Base-by-base conservation (phyloP, 2,888 invertebrate species). In the Xestia sexstrigata region DNA sequence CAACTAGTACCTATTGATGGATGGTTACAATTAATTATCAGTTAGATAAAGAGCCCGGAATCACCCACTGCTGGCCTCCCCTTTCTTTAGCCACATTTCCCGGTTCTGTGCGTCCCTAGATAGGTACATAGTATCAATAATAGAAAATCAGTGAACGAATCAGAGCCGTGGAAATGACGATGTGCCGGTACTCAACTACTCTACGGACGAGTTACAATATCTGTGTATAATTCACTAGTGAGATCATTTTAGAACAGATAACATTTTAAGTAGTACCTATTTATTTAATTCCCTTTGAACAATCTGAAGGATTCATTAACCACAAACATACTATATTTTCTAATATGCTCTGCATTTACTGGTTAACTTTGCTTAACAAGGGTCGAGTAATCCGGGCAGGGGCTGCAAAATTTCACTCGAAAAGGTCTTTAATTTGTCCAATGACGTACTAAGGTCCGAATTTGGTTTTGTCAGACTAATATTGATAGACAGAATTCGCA, bases 381-480 rank as follows among this genome's bases (percentile, higher is more conserved):
- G 84, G 85, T 84, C 72, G 58, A 68, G 55, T 84, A 84, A 86
- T 83, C 78, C 71, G 74, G 52, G 52, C 68, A 73, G 20, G 76
- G 75, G 26, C 55, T 65, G 74, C 81, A 71, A 81, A 81, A 82
- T 84, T 79, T 78, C 55, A 49, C 67, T 74, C 63, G 39, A 79
- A 85, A 83, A 82, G 83, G 82, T 80, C 74, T 71, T 52, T 83
- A 76, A 82, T 87, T 83, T 71, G 17, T 23, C 65, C 76, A 82
- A 78, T 85, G 67, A 74, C 65, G 55, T 39, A 69, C 26, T 60
- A 71, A 77, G 75, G 67, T 78, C 65, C 52, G 49, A 73, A 71
- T 85, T 82, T 11, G 67, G 68, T 78, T 82, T 73, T 66, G 77
- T 77, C 45, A 68, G 69, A 68, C 71, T 79, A 79, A 79, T 81